Evolutionary conservation across 2,888 invertebrate species (phyloP), one percentile per base, ranked within the genome.

Genomic region (Cheilosia scutellata): DNA sequence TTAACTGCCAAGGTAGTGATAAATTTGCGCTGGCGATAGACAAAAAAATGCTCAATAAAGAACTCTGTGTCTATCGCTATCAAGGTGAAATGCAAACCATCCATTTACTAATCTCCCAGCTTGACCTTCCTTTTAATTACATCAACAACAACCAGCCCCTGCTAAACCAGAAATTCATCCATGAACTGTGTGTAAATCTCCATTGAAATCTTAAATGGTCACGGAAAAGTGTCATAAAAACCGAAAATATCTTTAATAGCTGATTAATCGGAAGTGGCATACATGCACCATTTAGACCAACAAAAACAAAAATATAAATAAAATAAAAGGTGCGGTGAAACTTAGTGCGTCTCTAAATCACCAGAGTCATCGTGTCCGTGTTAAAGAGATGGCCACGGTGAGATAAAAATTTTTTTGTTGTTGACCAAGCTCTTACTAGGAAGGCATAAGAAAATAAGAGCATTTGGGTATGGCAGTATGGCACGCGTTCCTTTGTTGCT

Each of bases 161-260:
- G 33, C 44, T 9, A 27, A 20, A 13, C 31, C 6, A n/a, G 20
- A 3, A 37, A 63, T 33, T 42, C 11, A 33, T 7, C 62, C 27
- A 53, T 47, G 20, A 6, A 16, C 6, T 33, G 7, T 20, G 5
- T 31, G 5, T 4, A 75, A 63, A 53, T 63, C 31, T 60, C 63
- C 13, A 63, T 29, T n/a, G 47, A 47, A 70, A 68, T 37, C 62
- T 75, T 13, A 68, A 76, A 70, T 49, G 47, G 71, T 78, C 78
- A 78, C 71, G 63, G 47, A 47, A 70, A 42, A 49, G 25, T 53
- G 47, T 51, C 58, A 58, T 71, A 65, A 60, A 71, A 47, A 9
- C 42, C 25, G 37, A 37, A 40, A 40, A 42, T 20, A 27, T 16
- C 42, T 4, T 25, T 31, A 16, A 2, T 11, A 11, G 16, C 16